Evolutionary conservation across 1,140 invertebrate species (phyloP), one percentile per base, ranked within the genome.

Genomic region (Armadillidium nasatum): DNA sequence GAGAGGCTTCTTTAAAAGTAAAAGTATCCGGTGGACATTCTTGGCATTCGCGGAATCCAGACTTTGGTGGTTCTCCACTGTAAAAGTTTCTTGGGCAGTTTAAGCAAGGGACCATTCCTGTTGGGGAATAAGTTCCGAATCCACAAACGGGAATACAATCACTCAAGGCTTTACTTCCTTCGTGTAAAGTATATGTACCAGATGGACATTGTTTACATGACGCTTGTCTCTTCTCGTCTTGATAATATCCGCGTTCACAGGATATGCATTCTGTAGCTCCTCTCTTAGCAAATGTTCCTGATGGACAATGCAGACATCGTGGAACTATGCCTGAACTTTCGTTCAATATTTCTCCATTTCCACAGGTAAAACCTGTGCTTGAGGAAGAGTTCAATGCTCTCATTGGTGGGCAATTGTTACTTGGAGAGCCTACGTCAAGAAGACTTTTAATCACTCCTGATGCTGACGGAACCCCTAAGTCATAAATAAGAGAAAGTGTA

Each of bases 61-160:
- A 93, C 0, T 90, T 88, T 23, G 94, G 93, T 44, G 95, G 95
- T 82, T 93, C 91, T 9, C 90, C 89, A 11, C 93, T 93, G 83
- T 91, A 98, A 73, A 93, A 96, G 83, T 97, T 96, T 78, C 93
- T 88, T 0, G 95, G 94, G 87, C 96, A 98, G 84, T 97, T 94
- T 69, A 97, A 86, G 83, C 96, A 98, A 15, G 96, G 96, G 44
- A 98, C 94, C 69, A 97, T 85, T 68, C 96, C 96, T 68, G 94
- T 96, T 43, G 94, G 93, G 2, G 94, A 97, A 84, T 95, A 98
- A 43, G 95, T 98, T 78, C 96, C 96, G 84, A 93, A 96, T 10
- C 96, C 96, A 83, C 96, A 98, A 44, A 97, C 95, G 9, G 96
- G 94, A 75, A 95, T 88, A 84, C 94, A 96, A 81, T 94, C 93